Evolutionary conservation across 2,113 vertebrate species (phyloP).

Genomic region (Rhinichthys klamathensis): DNA sequence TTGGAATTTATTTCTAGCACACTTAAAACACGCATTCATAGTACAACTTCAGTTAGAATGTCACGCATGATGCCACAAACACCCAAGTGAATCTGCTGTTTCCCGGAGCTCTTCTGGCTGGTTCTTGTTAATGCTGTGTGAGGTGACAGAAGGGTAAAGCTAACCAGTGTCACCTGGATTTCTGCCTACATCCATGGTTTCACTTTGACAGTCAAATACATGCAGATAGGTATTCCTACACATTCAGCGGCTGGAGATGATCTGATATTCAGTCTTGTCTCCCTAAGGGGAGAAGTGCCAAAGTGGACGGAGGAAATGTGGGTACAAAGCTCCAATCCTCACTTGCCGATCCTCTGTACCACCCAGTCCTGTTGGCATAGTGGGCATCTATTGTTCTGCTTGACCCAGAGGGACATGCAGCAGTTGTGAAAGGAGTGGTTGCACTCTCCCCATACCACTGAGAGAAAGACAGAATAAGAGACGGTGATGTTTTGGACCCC

Average conservation of each 20-base stretch:
- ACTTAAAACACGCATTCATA: constrained; percentile 37
- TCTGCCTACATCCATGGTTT: constrained; percentile 25
- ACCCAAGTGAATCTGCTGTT: neutral
- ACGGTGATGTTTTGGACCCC: neutral
- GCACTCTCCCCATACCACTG: constrained; percentile 99
- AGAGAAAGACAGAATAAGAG: constrained; percentile 58
- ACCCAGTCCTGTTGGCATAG: constrained; percentile 99
- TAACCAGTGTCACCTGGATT: constrained; percentile 13
- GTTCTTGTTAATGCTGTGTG: constrained; percentile 7
- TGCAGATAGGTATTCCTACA: constrained; percentile 26
- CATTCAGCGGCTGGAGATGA: constrained; percentile 18
- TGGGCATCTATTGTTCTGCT: constrained; percentile 98
- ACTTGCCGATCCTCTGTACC: constrained; percentile 98
- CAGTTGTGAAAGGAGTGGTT: constrained; percentile 99
- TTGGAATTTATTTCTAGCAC: constrained; percentile 41
- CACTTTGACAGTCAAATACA: constrained; percentile 41
- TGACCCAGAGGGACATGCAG: constrained; percentile 99
- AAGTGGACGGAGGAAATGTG: neutral
- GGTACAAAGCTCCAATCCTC: constrained; percentile 53
- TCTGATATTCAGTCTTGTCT: constrained; percentile 34
- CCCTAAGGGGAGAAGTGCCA: neutral
- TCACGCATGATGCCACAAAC: neutral
- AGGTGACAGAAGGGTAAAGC: constrained; percentile 8
- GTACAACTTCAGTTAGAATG: neutral
- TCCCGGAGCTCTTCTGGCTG: constrained; percentile 26